Evolutionary conservation across 1,140 invertebrate genomes (phyloP).

Genomic region (Thereuonema tuberculata): DNA sequence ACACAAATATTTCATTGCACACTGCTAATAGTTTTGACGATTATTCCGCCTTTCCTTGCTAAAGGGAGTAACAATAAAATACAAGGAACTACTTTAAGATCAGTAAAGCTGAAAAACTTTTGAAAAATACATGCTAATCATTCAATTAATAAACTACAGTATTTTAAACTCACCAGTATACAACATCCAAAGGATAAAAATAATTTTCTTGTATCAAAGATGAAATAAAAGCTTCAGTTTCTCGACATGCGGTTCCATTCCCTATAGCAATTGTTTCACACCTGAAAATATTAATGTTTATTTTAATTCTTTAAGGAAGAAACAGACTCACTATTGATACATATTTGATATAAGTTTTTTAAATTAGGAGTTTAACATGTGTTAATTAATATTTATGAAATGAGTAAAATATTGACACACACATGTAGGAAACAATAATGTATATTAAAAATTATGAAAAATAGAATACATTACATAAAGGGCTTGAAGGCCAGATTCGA

Average conservation of each 20-base stretch:
- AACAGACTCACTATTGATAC: too few relatives aligned
- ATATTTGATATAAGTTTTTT: too few relatives aligned
- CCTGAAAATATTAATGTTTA: conserved; percentile 22
- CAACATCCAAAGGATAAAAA: conserved; percentile 42
- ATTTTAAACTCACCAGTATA: conserved; percentile 45
- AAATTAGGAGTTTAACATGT: too few relatives aligned
- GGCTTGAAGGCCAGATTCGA: too few relatives aligned
- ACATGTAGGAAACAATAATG: too few relatives aligned
- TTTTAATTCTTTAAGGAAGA: not conserved
- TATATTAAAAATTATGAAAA: too few relatives aligned
- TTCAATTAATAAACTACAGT: conserved; percentile 1
- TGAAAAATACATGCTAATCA: not conserved
- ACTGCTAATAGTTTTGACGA: not conserved
- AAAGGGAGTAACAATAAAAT: not conserved
- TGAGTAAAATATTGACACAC: too few relatives aligned
- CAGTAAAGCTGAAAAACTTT: not conserved
- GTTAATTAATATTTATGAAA: too few relatives aligned
- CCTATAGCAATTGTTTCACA: conserved; percentile 66
- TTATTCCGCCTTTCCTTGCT: not conserved
- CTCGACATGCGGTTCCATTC: conserved; percentile 73
- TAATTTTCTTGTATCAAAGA: conserved; percentile 41
- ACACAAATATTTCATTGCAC: not conserved
- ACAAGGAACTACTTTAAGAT: not conserved
- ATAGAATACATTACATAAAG: too few relatives aligned
- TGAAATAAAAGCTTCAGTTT: conserved; percentile 62